Conservation (phyloP, 2,888 invertebrate species). For the Andricus quercusramuli region DNA sequence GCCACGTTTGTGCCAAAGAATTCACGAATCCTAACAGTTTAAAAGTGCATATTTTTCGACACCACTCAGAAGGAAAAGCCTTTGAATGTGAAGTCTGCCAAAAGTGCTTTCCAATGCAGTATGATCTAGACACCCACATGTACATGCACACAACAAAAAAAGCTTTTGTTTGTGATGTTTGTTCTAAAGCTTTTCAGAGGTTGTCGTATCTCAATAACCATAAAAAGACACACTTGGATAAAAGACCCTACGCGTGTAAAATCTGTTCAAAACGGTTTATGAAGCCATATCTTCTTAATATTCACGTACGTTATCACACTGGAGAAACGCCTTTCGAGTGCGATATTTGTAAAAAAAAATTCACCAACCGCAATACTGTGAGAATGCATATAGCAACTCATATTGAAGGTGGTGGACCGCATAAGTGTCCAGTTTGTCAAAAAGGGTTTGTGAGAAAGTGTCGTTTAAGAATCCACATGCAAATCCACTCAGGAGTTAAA, state of each 20-base stretch:
- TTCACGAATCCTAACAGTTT: too few species aligned
- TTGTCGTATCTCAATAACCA: too few species aligned
- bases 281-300: slow-evolving; percentile 1
- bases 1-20: too few species aligned
- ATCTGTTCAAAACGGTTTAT: neutral
- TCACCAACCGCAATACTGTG: neutral
- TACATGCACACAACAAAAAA: too few species aligned
- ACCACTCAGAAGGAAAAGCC: too few species aligned
- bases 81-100: neutral
- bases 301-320: slow-evolving; percentile 5
- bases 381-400: too few species aligned
- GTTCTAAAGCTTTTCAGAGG: too few species aligned
- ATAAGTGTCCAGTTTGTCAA: neutral
- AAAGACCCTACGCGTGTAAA: slow-evolving; percentile 1
- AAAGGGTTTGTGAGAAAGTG: neutral
- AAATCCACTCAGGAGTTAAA: slow-evolving; percentile 3
- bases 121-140: neutral
- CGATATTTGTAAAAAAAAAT: neutral
- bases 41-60: too few species aligned
- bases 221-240: neutral
- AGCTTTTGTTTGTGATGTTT: too few species aligned
- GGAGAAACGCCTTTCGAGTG: neutral
- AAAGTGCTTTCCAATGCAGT: neutral
- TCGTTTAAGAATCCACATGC: neutral
- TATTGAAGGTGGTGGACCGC: neutral